Percentiles rank a stretch among this genome's conserved stretches.
These are phyloP conservation scores for Cottoperca gobio DNA, from an alignment of 2,797 vertebrate species.

Conservation along the genomic window DNA sequence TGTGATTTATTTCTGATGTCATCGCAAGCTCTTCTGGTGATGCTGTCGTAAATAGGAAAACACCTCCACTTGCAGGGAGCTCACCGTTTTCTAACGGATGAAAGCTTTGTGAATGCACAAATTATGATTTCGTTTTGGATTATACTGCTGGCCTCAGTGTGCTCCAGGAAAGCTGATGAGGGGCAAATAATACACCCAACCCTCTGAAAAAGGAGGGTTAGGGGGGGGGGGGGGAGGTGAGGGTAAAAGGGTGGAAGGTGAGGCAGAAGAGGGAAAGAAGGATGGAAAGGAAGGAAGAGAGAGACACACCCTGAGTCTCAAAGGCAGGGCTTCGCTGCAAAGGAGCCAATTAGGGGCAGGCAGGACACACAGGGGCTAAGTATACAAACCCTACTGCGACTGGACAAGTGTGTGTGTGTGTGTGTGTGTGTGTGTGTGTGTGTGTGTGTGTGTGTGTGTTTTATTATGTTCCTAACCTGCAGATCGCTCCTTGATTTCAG, in stretches of 20 bases:
- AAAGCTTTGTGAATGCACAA: background rate
- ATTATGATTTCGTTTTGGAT: conserved; percentile 17
- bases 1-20: conserved; percentile 7
- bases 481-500: background rate
- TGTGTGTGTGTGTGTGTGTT: background rate
- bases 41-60: conserved; percentile 12
- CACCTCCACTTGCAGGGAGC: background rate
- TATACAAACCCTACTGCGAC: conserved; percentile 62
- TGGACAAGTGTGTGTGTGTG: conserved; percentile 22
- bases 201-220: conserved; percentile 33
- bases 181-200: conserved; percentile 45
- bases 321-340: conserved; percentile 64
- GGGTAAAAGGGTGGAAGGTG: conserved; percentile 37
- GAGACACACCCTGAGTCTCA: conserved; percentile 61
- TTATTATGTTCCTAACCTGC: conserved; percentile 29
- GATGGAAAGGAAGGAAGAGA: conserved; percentile 29
- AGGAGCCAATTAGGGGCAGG: conserved; percentile 79
- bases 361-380: conserved; percentile 68
- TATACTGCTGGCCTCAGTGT: background rate
- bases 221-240: background rate
- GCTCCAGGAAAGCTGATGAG: conserved; percentile 36
- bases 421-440: background rate
- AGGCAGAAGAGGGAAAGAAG: conserved; percentile 19
- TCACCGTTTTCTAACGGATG: background rate
- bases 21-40: background rate